These are phyloP conservation scores for Heliornis fulica DNA, from an alignment of 2,113 vertebrate species.

Conservation along the genomic window DNA sequence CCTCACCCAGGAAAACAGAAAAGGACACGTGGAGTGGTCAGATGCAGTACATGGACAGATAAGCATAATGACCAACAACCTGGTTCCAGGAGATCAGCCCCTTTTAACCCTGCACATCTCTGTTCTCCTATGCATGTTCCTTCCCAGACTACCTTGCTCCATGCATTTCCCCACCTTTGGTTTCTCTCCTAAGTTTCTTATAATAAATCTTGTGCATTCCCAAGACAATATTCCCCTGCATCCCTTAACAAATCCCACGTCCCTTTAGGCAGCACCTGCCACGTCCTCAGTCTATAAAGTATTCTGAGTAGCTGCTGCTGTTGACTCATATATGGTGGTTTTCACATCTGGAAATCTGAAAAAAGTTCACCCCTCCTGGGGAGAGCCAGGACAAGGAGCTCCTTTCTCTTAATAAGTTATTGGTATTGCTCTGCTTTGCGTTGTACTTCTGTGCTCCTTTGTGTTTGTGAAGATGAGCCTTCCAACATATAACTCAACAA, in stretches of 20 bases:
- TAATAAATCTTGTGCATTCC: background rate
- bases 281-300: background rate
- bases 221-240: background rate
- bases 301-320: background rate
- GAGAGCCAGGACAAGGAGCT: background rate
- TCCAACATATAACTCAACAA: background rate
- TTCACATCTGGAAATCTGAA: too few species aligned
- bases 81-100: background rate
- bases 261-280: background rate
- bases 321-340: background rate
- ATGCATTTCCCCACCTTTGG: background rate
- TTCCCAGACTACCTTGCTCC: background rate
- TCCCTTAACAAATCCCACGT: fast-evolving
- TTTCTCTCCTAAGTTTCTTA: background rate
- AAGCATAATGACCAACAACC: background rate
- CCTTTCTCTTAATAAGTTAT: background rate
- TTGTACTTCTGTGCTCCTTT: background rate
- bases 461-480: background rate
- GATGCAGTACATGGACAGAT: background rate
- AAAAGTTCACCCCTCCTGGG: background rate
- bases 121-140: background rate
- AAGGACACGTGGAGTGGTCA: background rate
- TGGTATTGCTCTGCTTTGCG: background rate
- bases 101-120: background rate
- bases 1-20: background rate